A percentile compares a stretch with the other conserved stretches of the same genome.
phyloP scores from a whole-genome alignment of 2,113 vertebrate genomes.

The Butorides virescens region DNA sequence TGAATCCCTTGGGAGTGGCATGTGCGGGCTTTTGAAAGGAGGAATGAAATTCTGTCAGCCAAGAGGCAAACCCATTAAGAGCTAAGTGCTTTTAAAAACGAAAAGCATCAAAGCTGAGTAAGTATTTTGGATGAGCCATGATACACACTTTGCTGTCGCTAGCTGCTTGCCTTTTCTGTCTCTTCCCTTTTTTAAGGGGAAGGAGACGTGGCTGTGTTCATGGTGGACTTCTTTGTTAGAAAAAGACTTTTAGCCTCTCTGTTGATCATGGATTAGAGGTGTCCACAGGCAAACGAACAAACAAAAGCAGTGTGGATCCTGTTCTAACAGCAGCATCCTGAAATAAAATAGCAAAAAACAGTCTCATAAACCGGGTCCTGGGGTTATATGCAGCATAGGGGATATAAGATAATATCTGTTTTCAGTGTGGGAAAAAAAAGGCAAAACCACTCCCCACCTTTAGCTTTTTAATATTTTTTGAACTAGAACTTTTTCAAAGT shows the following conservation, averaged over 20 bases:
- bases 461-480: background rate
- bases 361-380: background rate
- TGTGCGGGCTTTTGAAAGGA: background rate
- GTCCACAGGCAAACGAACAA: background rate
- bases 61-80: background rate
- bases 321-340: background rate
- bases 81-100: background rate
- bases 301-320: background rate
- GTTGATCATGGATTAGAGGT: background rate
- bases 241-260: background rate
- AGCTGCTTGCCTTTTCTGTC: background rate
- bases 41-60: background rate
- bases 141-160: background rate
- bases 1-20: background rate
- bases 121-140: background rate
- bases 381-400: background rate
- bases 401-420: background rate
- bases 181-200: slow-evolving; percentile 22
- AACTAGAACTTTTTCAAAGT: background rate
- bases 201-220: background rate
- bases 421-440: background rate
- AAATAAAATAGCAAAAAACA: background rate
- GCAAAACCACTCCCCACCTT: background rate
- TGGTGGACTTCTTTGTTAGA: background rate
- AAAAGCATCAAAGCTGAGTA: background rate